phyloP scores from a whole-genome alignment of 2,113 vertebrate genomes.

The Indicator indicator region DNA sequence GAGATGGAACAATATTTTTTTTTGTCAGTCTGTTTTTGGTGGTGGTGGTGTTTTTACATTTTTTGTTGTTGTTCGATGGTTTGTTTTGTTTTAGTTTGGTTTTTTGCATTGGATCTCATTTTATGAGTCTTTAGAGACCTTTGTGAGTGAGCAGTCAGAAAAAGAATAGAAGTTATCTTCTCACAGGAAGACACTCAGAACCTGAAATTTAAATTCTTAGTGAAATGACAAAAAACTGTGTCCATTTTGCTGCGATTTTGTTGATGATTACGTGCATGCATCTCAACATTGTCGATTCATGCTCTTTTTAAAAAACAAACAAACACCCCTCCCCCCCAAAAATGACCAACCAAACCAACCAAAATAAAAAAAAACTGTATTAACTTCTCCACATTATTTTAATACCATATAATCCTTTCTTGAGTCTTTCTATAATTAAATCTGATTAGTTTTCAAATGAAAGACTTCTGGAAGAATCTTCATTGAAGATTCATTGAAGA shows the following conservation, averaged over 20 bases:
- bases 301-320: background rate
- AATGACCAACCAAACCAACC: no score
- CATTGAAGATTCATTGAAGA: background rate
- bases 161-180: background rate
- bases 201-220: background rate
- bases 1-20: background rate
- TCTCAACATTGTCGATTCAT: background rate
- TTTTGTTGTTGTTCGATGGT: no score
- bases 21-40: no score
- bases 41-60: no score
- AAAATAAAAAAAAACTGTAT: background rate
- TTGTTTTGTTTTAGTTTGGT: background rate
- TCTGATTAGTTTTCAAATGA: background rate
- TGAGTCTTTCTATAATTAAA: background rate
- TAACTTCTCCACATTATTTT: background rate
- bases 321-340: no score
- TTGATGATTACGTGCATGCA: background rate
- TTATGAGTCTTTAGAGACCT: background rate
- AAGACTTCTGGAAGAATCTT: background rate
- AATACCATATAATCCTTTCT: background rate
- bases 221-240: background rate
- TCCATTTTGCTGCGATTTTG: background rate
- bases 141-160: background rate
- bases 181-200: background rate
- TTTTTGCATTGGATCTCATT: background rate